A percentile compares a stretch with the other conserved stretches of the same genome.
These are phyloP conservation scores for Campylorhamphus procurvoides DNA, from an alignment of 2,113 vertebrate species.

Conservation along the genomic window DNA sequence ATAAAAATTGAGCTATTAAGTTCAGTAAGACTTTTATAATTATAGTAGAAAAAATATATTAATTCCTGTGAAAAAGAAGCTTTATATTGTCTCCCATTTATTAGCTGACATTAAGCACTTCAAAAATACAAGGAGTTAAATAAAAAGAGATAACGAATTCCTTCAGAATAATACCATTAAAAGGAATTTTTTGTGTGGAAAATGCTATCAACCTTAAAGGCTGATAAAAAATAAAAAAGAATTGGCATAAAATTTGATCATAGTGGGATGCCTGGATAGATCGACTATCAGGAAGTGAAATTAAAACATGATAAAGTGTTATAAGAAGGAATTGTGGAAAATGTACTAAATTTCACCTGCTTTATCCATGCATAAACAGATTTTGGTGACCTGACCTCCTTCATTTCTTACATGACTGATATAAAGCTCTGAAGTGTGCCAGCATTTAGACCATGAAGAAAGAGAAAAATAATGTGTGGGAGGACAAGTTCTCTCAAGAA, in stretches of 20 bases:
- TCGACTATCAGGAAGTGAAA: conserved; percentile 45
- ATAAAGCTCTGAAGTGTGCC: conserved; percentile 25
- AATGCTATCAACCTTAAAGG: neutral
- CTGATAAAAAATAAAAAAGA: conserved; percentile 19
- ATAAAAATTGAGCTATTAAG: neutral
- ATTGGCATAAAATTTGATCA: neutral
- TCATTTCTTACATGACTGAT: conserved; percentile 40
- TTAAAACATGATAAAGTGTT: conserved; percentile 17
- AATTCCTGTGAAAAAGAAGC: neutral
- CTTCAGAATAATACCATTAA: neutral
- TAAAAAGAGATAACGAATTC: neutral
- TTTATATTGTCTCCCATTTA: neutral
- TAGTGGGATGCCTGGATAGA: neutral
- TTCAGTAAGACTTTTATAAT: neutral
- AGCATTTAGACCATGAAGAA: conserved; percentile 32
- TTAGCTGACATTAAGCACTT: neutral
- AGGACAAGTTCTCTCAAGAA: conserved; percentile 14
- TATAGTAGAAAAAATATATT: neutral
- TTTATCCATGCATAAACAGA: conserved; percentile 22
- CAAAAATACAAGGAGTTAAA: neutral
- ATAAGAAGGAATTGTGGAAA: neutral
- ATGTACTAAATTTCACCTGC: neutral
- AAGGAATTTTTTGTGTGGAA: neutral
- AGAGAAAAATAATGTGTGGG: conserved; percentile 20
- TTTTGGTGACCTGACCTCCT: conserved; percentile 16